Evolutionary conservation across 2,888 invertebrate species (phyloP), one percentile per base, ranked within the genome.

Genomic region (Trissonchulus latispiculum): DNA sequence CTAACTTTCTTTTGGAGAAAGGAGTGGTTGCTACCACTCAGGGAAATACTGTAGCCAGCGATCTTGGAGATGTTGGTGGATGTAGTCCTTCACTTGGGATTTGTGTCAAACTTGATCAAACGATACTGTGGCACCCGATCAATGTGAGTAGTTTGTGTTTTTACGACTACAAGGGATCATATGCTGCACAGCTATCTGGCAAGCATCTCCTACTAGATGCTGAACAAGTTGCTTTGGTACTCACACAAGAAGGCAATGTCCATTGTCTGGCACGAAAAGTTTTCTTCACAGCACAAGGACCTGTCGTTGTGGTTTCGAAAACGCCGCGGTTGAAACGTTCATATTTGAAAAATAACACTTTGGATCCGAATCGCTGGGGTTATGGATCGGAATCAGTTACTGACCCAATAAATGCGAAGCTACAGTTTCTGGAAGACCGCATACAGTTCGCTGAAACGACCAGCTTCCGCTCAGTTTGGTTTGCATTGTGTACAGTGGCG

Each of bases 401-500:
- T 8, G 71, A 71, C 33, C 71, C 71, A 3, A 23, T 61, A 2
- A 61, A 71, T 33, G 23, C 31, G 3, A 71, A 71, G 33, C 36
- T 71, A 61, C 71, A 71, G 33, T 71, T 29, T 61, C 23, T 71
- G 18, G n/a, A 61, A 8, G 61, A n/a, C 2, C 37, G 61, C 8
- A 8, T 71, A 8, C 2, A 48, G 3, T 33, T 61, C 2, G 2
- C n/a, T 3, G 71, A 48, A 8, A 2, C 8, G 23, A 18, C n/a
- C n/a, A 18, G 29, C 8, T 72, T 72, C 32, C 33, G 66, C 15
- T 33, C n/a, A 2, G 3, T 72, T 2, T 72, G 72, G 72, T 2
- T 3, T n/a, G 72, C 66, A 28, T 37, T 72, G 3, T 72, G 72
- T 66, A 8, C 23, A 28, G 36, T 59, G 23, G 72, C 72, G 2